A percentile compares a stretch with the other conserved stretches of the same genome.
Conservation (phyloP, 2,113 vertebrate genomes). For the Myxocyprinus asiaticus region DNA sequence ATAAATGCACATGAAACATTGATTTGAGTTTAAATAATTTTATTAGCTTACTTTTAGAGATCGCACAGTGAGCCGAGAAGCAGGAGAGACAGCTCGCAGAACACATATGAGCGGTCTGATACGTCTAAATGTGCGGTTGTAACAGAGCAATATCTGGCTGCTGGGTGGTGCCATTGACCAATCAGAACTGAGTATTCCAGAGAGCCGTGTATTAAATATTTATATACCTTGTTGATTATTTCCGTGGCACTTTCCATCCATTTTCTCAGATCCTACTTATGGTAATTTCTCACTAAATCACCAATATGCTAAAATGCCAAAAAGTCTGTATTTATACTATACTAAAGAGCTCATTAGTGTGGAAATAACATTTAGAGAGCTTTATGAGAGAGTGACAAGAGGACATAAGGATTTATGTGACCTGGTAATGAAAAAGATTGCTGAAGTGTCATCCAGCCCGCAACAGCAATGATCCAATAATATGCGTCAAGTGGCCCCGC, state of each 20-base stretch:
- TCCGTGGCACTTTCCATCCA: not conserved
- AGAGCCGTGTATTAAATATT: not conserved
- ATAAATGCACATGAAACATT: no score
- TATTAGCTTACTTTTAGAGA: no score
- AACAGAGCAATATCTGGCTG: not conserved
- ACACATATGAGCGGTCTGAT: no score
- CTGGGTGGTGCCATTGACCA: slow-evolving; percentile 12
- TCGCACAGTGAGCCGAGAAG: no score
- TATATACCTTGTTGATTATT: slow-evolving; percentile 28
- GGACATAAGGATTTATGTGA: slow-evolving; percentile 50
- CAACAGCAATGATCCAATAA: slow-evolving; percentile 53
- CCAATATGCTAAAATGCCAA: slow-evolving; percentile 8
- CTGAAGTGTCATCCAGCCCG: slow-evolving; percentile 50
- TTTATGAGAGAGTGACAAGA: slow-evolving; percentile 52
- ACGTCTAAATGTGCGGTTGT: no score
- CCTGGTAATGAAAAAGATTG: slow-evolving; percentile 57
- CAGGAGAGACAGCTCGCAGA: no score
- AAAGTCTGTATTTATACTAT: slow-evolving; percentile 45
- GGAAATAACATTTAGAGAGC: slow-evolving; percentile 52
- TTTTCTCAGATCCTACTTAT: slow-evolving; percentile 19
- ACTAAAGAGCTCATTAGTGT: slow-evolving; percentile 51
- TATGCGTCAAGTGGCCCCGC: slow-evolving; percentile 43
- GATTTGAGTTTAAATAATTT: no score
- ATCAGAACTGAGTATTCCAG: not conserved
- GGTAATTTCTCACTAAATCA: slow-evolving; percentile 32